Conservation (phyloP, 1,140 invertebrate genomes). For the Temnothorax longispinosus region DNA sequence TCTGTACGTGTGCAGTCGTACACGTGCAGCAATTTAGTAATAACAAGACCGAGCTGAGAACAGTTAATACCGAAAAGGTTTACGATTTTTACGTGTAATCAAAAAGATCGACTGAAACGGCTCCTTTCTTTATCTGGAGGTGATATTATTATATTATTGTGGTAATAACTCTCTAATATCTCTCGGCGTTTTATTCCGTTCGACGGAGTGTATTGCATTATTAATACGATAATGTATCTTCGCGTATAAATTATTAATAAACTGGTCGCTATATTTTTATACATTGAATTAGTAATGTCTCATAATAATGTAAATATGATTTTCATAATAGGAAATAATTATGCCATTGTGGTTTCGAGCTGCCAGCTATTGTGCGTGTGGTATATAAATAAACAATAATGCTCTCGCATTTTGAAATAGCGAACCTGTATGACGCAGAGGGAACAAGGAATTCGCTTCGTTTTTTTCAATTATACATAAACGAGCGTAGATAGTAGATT, state of each 20-base stretch:
- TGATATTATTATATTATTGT: neutral
- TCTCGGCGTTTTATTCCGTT: neutral
- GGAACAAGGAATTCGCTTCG: neutral
- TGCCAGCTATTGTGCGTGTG: slow-evolving; percentile 12
- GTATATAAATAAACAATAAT: slow-evolving; percentile 32
- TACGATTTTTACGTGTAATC: neutral
- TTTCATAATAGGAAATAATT: slow-evolving; percentile 42
- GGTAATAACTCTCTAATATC: neutral
- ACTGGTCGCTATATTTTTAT: neutral
- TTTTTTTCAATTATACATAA: slow-evolving; percentile 14
- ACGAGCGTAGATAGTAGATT: slow-evolving; percentile 24
- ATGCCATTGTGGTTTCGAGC: neutral
- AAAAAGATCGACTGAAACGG: neutral
- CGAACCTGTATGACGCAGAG: neutral
- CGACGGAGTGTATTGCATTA: neutral
- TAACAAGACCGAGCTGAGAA: neutral
- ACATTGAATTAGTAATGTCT: slow-evolving; percentile 15
- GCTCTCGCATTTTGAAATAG: slow-evolving; percentile 16
- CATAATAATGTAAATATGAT: slow-evolving; percentile 26
- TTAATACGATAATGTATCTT: neutral
- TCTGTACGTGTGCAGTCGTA: neutral
- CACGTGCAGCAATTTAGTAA: neutral
- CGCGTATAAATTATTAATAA: neutral
- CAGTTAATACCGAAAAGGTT: neutral
- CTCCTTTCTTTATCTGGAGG: neutral